Evolutionary conservation across 2,888 invertebrate genomes (phyloP).

Genomic region (Pachydiplax longipennis): DNA sequence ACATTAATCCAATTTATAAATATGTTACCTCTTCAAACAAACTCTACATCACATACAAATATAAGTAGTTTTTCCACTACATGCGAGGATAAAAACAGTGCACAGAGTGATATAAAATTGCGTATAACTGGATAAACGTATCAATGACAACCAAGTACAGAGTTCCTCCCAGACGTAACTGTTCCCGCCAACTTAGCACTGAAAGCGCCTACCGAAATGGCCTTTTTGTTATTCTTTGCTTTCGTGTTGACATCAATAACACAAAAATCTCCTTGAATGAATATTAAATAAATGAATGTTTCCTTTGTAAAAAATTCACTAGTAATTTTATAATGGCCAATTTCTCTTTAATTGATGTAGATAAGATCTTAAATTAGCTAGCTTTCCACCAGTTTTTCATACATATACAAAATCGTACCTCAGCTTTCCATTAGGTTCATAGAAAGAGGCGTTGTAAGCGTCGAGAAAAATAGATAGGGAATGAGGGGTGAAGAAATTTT

Average conservation of each 20-base stretch:
- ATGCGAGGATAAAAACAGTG: background rate
- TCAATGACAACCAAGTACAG: background rate
- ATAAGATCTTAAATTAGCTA: no score
- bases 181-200: constrained; percentile 30
- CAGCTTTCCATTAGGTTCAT: no score
- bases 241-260: background rate
- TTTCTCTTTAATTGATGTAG: no score
- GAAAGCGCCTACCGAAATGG: constrained; percentile 5
- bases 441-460: no score
- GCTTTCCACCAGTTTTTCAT: no score
- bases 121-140: background rate
- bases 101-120: background rate
- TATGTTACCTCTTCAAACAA: background rate
- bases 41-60: background rate
- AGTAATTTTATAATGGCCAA: no score
- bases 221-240: background rate
- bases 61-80: no score
- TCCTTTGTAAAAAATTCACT: no score
- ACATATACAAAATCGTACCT: no score
- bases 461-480: no score
- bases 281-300: background rate
- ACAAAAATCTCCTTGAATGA: background rate
- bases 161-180: background rate
- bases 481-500: no score
- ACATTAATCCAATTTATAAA: background rate